phyloP scores from a whole-genome alignment of 2,797 vertebrate genomes.

The Enteromius radiatus region DNA sequence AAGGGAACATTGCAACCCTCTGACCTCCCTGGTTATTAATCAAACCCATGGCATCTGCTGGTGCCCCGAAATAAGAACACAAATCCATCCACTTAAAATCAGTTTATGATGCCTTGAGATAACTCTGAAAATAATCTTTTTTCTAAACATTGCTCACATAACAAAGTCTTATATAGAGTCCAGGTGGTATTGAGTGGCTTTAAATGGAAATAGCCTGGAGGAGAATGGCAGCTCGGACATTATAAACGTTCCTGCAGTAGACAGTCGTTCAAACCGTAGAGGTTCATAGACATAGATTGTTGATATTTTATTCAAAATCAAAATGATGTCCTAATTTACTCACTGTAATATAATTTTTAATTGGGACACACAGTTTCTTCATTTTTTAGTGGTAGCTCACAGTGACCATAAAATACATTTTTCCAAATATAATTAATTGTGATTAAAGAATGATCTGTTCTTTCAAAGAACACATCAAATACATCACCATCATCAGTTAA shows the following conservation, averaged over 20 bases:
- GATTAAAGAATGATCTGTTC: background rate
- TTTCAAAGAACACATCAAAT: background rate
- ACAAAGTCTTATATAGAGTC: slow-evolving; percentile 25
- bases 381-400: background rate
- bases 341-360: background rate
- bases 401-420: background rate
- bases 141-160: slow-evolving; percentile 42
- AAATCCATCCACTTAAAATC: slow-evolving; percentile 45
- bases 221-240: background rate
- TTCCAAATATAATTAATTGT: background rate
- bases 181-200: slow-evolving; percentile 43
- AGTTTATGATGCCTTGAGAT: slow-evolving; percentile 36
- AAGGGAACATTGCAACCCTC: slow-evolving; percentile 28
- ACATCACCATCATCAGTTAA: background rate
- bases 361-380: background rate
- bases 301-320: background rate
- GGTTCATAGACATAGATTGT: background rate
- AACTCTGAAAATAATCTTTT: slow-evolving; percentile 8
- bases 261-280: background rate
- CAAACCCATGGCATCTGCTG: slow-evolving; percentile 31
- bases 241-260: background rate
- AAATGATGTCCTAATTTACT: background rate
- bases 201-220: slow-evolving; percentile 33
- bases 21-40: slow-evolving; percentile 44
- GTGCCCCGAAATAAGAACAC: slow-evolving; percentile 36